Conservation (phyloP, 2,113 vertebrate species). For the Microcebus ravelobensis region DNA sequence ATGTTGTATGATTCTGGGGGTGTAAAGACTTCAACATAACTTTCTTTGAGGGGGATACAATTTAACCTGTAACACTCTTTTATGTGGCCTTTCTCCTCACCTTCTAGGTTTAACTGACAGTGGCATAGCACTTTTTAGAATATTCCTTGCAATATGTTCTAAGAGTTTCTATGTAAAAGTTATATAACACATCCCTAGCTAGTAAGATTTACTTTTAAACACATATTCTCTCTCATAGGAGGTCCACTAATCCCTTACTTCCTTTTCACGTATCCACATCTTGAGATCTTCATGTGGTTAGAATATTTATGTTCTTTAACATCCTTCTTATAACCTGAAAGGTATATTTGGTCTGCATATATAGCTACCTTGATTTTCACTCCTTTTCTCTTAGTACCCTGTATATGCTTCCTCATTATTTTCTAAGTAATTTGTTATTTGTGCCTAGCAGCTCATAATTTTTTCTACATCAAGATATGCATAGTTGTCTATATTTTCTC, state of each 20-base stretch:
- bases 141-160: background rate
- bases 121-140: background rate
- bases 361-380: background rate
- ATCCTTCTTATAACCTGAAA: background rate
- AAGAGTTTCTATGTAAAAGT: background rate
- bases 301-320: background rate
- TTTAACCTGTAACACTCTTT: background rate
- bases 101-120: background rate
- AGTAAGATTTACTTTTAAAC: background rate
- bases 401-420: background rate
- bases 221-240: background rate
- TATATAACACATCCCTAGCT: background rate
- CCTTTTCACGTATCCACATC: background rate
- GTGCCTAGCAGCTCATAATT: slow-evolving; percentile 15
- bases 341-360: background rate
- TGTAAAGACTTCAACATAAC: background rate
- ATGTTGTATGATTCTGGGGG: background rate
- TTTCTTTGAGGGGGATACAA: background rate
- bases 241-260: background rate
- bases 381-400: background rate
- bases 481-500: background rate
- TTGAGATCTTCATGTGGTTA: background rate
- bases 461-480: background rate
- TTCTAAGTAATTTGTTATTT: slow-evolving; percentile 31
- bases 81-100: background rate